Base-by-base conservation (phyloP, 2,113 vertebrate genomes). In the Neofelis nebulosa region DNA sequence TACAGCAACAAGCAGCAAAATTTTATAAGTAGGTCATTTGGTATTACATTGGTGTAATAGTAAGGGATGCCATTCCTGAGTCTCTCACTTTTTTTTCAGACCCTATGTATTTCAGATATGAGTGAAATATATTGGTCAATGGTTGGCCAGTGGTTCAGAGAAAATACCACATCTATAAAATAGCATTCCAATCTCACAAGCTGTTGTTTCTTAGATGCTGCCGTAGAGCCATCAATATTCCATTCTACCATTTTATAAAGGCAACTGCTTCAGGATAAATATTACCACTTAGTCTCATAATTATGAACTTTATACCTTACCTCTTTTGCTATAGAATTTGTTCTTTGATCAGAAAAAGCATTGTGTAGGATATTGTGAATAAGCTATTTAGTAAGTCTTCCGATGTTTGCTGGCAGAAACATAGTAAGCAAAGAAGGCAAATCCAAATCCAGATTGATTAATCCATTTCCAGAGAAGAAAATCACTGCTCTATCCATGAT, bases 261-360 rank as follows among this genome's bases (percentile, higher is more conserved):
- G 69, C 45, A 96, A 88, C 68, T 95, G 80, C 63, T 96, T 96
- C 80, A 97, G 50, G 66, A 80, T 81, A 68, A 48, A 90, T 97
- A 92, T 88, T 95, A 57, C 45, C 33, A 78, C 41, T 79, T 52
- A 93, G 71, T 81, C 84, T 89, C 87, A 4, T 94, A 96, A 94
- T 71, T 90, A 76, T 69, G 48, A 95, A 95, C 88, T 65, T 65
- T 55, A 91, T 66, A 52, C 12, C 61, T 97, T 84, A 65, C 55
- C 94, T 96, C 66, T 91, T 91, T 87, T 83, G 74, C 69, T 91
- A 91, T 79, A 95, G 94, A 79, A 87, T 95, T 87, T 92, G 38
- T 81, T 95, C 36, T 78, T 90, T 88, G 61, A 27, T 91, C 91
- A 97, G 55, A 95, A 91, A 97, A 96, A 74, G n/a, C 25, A 82